Conservation (phyloP, 1,140 invertebrate species). For the Holcopasites calliopsidis region DNA sequence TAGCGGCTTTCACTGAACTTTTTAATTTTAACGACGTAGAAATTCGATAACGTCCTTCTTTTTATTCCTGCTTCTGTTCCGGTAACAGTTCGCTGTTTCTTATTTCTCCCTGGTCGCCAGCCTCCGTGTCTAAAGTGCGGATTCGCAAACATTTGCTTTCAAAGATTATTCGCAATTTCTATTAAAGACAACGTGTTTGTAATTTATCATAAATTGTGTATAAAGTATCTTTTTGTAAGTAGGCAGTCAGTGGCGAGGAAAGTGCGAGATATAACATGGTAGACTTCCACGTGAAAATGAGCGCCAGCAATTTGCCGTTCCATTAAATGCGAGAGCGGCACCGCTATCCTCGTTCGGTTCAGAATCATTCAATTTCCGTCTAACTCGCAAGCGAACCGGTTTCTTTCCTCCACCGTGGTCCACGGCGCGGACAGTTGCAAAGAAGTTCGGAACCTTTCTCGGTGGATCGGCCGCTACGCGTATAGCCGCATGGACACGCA, state of each 20-base stretch:
- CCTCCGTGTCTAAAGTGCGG: neutral
- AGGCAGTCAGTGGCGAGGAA: no score
- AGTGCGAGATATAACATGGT: no score
- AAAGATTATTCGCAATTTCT: no score
- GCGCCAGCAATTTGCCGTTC: constrained; percentile 28
- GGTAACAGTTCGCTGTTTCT: neutral
- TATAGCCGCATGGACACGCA: constrained; percentile 57
- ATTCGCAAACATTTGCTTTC: neutral
- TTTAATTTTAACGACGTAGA: constrained; percentile 10
- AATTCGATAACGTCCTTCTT: constrained; percentile 11
- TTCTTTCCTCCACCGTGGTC: constrained; percentile 45
- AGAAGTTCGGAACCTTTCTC: constrained; percentile 53
- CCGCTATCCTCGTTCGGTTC: constrained; percentile 51
- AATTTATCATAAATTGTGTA: no score
- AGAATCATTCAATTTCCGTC: constrained; percentile 59
- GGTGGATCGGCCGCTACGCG: constrained; percentile 47
- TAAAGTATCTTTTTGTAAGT: no score
- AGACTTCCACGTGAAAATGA: constrained; percentile 49
- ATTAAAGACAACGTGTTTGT: no score
- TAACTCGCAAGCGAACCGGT: constrained; percentile 58
- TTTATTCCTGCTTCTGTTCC: neutral
- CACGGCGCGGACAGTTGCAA: constrained; percentile 56
- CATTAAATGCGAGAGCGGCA: constrained; percentile 16
- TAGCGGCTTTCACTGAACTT: constrained; percentile 24
- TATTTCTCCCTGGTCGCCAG: neutral